Conservation (phyloP, 2,797 vertebrate species). For the Epinephelus coioides region DNA sequence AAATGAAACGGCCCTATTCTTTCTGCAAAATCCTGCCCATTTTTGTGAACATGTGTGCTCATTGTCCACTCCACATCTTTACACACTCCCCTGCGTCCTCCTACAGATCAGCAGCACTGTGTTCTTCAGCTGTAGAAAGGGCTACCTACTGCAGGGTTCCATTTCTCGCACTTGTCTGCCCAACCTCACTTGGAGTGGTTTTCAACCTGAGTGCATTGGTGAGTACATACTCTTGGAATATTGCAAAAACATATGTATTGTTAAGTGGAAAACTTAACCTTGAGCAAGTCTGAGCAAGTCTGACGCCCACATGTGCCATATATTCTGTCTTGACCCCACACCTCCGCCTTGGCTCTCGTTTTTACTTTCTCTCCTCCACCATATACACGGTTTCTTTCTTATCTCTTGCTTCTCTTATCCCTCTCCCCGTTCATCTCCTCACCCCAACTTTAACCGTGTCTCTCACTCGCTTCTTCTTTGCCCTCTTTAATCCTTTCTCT, state of each 20-base stretch:
- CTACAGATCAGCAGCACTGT: slow-evolving; percentile 92
- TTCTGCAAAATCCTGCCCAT: background rate
- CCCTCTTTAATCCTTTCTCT: slow-evolving; percentile 26
- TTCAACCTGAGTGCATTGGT: slow-evolving; percentile 96
- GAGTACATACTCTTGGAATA: slow-evolving; percentile 66
- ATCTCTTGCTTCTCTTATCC: slow-evolving; percentile 25
- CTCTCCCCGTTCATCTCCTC: background rate
- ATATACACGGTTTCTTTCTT: background rate
- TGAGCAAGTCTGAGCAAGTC: background rate
- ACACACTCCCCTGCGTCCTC: slow-evolving; percentile 7
- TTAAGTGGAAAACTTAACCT: slow-evolving; percentile 18
- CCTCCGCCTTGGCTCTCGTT: background rate
- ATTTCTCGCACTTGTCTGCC: slow-evolving; percentile 96
- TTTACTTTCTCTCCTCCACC: background rate
- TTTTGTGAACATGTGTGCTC: background rate
- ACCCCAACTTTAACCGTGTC: slow-evolving; percentile 18
- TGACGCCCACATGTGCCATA: background rate
- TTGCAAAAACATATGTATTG: slow-evolving; percentile 7
- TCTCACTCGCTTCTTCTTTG: slow-evolving; percentile 9
- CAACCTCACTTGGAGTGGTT: slow-evolving; percentile 97
- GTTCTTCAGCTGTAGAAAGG: slow-evolving; percentile 96
- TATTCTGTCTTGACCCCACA: slow-evolving; percentile 36
- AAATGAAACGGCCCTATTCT: background rate
- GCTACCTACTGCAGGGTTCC: slow-evolving; percentile 96
- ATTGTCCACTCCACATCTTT: background rate